Evolutionary conservation across 2,888 invertebrate genomes (phyloP).

Genomic region (Xestia rhomboidea): DNA sequence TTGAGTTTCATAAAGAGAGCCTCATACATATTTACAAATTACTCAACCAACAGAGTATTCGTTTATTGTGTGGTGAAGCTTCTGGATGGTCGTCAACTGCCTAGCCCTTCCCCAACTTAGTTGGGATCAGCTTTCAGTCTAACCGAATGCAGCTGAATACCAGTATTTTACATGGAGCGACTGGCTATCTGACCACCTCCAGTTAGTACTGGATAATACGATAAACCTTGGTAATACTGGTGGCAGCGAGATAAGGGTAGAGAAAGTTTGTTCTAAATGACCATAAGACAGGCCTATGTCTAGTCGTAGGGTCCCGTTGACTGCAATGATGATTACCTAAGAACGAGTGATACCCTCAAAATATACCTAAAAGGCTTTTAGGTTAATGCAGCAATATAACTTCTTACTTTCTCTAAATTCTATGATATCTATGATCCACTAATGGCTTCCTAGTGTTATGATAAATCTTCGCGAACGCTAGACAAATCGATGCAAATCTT

Average conservation of each 20-base stretch:
- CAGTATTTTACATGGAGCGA: too few species aligned
- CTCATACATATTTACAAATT: background rate
- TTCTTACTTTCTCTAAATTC: slow-evolving; percentile 5
- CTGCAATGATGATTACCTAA: background rate
- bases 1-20: background rate
- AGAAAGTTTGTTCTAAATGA: background rate
- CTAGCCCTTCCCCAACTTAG: too few species aligned
- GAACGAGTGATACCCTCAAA: background rate
- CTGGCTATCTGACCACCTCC: too few species aligned
- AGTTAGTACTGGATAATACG: too few species aligned
- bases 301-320: background rate
- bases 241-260: background rate
- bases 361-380: background rate
- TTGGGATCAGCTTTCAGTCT: too few species aligned
- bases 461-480: slow-evolving; percentile 27
- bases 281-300: background rate
- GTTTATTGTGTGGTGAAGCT: background rate
- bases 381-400: background rate
- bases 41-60: background rate
- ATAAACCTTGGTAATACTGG: background rate
- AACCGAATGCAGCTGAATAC: too few species aligned
- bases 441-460: slow-evolving; percentile 44
- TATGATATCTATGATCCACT: slow-evolving; percentile 4
- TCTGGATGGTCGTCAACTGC: background rate
- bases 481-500: slow-evolving; percentile 32